Evolutionary conservation across 2,888 invertebrate genomes (phyloP), one percentile per base, ranked within the genome.

Genomic region (Andrena praecox): DNA sequence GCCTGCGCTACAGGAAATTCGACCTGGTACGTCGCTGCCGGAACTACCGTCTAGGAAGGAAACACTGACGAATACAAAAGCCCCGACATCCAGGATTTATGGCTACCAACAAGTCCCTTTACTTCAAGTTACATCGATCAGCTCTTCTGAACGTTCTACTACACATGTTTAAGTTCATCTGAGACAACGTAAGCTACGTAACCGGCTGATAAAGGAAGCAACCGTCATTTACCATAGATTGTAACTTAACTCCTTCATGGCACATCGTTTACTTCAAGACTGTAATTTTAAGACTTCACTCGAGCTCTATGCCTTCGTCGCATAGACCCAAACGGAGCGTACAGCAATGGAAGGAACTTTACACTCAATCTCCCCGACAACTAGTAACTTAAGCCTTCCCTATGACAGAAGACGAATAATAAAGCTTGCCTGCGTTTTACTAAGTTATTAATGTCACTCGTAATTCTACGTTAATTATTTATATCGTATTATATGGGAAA

Each of bases 1-100:
- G 97, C 93, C 95, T 97, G 94, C 95, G 97, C 86, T 97, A 97
- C 94, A 95, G 97, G 82, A 97, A 97, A 90, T 97, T 97, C 91
- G 97, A 97, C 89, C 94, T 97, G 86, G 96, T 97, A 90, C 96
- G 97, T 68, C 96, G 96, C 89, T 97, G 97, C 95, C 95, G 96
- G 90, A 97, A 97, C 90, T 96, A 96, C 95, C 96, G 97, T 87
- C 94, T 95, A 35, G 95, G 95, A 89, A 93, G 95, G 76, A 94
- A 95, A 81, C 94, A 95, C 91, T 95, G 95, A 95, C 94, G 84
- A 73, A 81, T 69, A 82, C 68, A 84, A 63, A 62, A 79, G 59
- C 82, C 63, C 42, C 81, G 84, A 1, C 74, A 79, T 20, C 76
- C 48, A 20, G 67, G 70, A 67, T 73, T 67, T 72, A 71, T 79